Conservation (phyloP, 2,113 vertebrate genomes). For the Cavia aperea region DNA sequence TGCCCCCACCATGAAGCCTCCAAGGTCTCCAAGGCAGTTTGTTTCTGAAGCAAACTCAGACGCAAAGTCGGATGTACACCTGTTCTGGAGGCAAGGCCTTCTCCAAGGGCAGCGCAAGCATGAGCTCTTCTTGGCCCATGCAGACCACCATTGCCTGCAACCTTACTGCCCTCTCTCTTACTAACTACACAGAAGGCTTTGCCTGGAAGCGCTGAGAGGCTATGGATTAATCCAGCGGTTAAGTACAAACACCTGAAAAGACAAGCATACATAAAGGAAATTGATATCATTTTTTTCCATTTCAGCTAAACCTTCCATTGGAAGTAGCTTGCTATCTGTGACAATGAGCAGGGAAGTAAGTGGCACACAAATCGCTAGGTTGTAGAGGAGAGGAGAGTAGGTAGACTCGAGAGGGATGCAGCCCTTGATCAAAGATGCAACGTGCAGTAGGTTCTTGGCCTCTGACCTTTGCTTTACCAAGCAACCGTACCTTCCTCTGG, state of each 20-base stretch:
- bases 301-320: background rate
- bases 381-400: background rate
- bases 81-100: background rate
- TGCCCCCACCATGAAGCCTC: background rate
- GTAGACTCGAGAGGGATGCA: constrained; percentile 43
- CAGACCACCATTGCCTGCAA: background rate
- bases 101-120: background rate
- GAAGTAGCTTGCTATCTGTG: background rate
- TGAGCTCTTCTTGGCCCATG: background rate
- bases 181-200: background rate
- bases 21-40: background rate
- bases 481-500: constrained; percentile 39
- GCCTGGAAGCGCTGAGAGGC: background rate
- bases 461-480: constrained; percentile 58
- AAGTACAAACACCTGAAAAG: background rate
- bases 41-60: too few species aligned
- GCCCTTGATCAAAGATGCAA: constrained; percentile 32
- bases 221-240: background rate
- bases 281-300: background rate
- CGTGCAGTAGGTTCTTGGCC: background rate
- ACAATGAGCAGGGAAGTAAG: background rate
- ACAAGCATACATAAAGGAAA: background rate
- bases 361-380: background rate
- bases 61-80: background rate
- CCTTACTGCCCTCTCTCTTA: background rate